Base-by-base conservation (phyloP, 2,888 invertebrate genomes). In the Coenonympha arcania region DNA sequence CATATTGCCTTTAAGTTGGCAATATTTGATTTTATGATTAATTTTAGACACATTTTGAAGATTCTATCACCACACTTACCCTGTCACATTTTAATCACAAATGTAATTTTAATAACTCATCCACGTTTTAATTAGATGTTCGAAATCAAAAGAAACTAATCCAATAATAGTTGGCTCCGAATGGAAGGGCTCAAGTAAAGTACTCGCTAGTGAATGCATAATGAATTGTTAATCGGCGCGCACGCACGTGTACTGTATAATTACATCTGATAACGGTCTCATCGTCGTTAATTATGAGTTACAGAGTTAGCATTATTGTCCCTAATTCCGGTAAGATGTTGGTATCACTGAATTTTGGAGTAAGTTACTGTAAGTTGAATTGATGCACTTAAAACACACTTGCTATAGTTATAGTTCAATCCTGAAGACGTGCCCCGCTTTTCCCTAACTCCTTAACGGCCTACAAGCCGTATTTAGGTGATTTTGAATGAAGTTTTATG, bases 221-320 rank as follows among this genome's bases (percentile, higher is more conserved):
- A 39, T 39, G 13, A 13, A 24, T 39, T 39, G 15, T 33, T 16
- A 15, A 24, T 8, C 39, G 15, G 22, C 24, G 15, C 9, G 24
- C 39, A 24, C 36, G 20, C 39, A 11, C 22, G 22, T 15, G 22
- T 22, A 13, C 30, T 28, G n/a, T 30, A 26, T 39, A 39, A 39
- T 39, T 39, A 39, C 15, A 39, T 39, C 39, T 24, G 39, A 24
- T 24, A 39, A 37, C 37, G 37, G 13, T n/a, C 8, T 39, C 39
- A 22, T 22, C 39, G 15, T 24, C 15, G 24, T 39, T 39, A 22
- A 39, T 39, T 22, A 39, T 39, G 13, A 13, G 15, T 22, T 22
- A 15, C 39, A 9, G 15, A 22, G 15, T 22, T 22, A 13, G 22
- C 39, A 24, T 39, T 39, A 39, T 39, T 39, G 39, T 39, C 39